Evolutionary conservation across 2,113 vertebrate species (phyloP).

Genomic region (Gallinago media): DNA sequence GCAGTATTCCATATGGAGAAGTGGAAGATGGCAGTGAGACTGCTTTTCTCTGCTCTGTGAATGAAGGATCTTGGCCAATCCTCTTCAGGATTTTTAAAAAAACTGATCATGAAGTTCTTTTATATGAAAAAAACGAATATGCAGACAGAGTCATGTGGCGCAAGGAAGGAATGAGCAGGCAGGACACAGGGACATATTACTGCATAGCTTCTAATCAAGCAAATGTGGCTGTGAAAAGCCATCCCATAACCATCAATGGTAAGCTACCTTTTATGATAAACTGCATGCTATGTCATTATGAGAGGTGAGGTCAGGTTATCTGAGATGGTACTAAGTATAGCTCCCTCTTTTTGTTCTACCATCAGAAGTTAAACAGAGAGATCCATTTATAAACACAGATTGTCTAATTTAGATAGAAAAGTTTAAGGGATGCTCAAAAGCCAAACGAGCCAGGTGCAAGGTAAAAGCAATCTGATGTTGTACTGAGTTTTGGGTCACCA

Average conservation of each 20-base stretch:
- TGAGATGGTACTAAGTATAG: not conserved
- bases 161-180: slow-evolving; percentile 11
- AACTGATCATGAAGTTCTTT: not conserved
- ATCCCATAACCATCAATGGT: slow-evolving; percentile 41
- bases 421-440: not conserved
- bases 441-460: not conserved
- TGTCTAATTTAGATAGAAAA: not conserved
- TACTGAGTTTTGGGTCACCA: not conserved
- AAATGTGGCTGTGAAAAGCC: slow-evolving; percentile 18
- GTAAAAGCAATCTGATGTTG: not conserved
- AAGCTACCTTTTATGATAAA: not conserved
- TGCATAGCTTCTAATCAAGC: slow-evolving; percentile 62
- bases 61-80: slow-evolving; percentile 66
- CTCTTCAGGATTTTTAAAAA: slow-evolving; percentile 61
- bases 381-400: not conserved
- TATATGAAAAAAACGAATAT: not conserved
- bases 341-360: not conserved
- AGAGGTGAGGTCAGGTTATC: not conserved
- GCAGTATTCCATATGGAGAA: not conserved
- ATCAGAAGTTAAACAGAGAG: not conserved
- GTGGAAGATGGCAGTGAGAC: slow-evolving; percentile 53
- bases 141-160: not conserved
- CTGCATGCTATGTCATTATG: not conserved
- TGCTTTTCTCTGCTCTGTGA: slow-evolving; percentile 48
- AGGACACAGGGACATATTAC: slow-evolving; percentile 60